Evolutionary conservation across 2,888 invertebrate genomes (phyloP), one percentile per base, ranked within the genome.

Genomic region (Nesidiocoris tenuis): DNA sequence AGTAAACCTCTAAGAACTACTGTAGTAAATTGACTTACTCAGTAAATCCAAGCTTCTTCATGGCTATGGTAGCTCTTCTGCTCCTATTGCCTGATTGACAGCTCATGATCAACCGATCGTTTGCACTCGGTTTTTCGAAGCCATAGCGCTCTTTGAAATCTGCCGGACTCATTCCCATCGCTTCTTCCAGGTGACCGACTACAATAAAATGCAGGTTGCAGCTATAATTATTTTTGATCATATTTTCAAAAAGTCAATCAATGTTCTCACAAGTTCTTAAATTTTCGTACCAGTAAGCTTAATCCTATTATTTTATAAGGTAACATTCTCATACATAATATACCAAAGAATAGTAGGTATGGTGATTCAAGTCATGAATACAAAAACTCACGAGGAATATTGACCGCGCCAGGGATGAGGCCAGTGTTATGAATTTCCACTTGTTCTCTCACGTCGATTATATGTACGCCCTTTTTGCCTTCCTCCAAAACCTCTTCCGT

Each of bases 341-440:
- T n/a, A n/a, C n/a, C n/a, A n/a, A n/a, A n/a, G n/a, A n/a, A n/a
- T n/a, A n/a, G n/a, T n/a, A n/a, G n/a, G n/a, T n/a, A n/a, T n/a
- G n/a, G n/a, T n/a, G n/a, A n/a, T n/a, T n/a, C n/a, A n/a, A n/a
- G n/a, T n/a, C n/a, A n/a, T n/a, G n/a, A n/a, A n/a, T n/a, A n/a
- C 18, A 18, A 24, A 63, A 65, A 71, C 74, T 64, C 21, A 74
- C 74, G 74, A 21, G 74, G 74, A 39, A 74, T 74, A 54, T 74
- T 74, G 74, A 74, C 56, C 1, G 64, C 39, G 17, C 74, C 74
- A 3, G 74, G 74, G n/a, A 74, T 74, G 1, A 74, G 64, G 16
- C 74, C 74, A 9, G 74, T 74, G 18, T 74, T 57, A 23, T 74
- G 64, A 22, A 74, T 74, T 74, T 74, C 74, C 2, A 64, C 65